Conservation (phyloP, 2,113 vertebrate species). For the Cariama cristata region DNA sequence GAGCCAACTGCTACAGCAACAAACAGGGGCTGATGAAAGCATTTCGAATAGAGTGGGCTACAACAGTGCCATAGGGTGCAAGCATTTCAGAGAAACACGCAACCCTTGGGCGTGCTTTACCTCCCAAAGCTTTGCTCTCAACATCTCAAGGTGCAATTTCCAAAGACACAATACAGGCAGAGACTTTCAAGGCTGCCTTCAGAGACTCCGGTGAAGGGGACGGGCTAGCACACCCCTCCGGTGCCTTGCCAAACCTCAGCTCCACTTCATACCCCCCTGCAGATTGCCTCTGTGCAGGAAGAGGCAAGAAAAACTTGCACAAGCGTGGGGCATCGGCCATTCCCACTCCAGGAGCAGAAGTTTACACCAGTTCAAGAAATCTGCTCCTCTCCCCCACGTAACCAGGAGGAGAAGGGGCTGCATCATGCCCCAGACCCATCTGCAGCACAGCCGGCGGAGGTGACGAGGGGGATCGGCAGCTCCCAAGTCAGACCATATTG, state of each 20-base stretch:
- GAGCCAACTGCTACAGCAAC: background rate
- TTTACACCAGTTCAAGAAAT: background rate
- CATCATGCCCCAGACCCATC: background rate
- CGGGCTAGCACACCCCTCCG: background rate
- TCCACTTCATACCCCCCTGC: background rate
- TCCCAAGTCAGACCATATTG: background rate
- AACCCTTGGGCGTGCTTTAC: fast-evolving
- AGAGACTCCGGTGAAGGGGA: background rate
- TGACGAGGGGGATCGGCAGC: background rate
- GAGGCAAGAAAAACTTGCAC: background rate
- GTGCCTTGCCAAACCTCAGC: background rate
- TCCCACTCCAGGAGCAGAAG: background rate
- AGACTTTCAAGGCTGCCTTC: background rate
- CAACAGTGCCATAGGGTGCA: too few relatives aligned
- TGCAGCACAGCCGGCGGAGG: background rate
- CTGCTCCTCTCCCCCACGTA: background rate
- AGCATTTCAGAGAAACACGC: fast-evolving
- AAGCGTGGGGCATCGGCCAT: fast-evolving
- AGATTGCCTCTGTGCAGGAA: background rate
- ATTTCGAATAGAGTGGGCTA: background rate
- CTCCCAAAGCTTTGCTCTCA: background rate
- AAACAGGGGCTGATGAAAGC: background rate
- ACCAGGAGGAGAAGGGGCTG: background rate
- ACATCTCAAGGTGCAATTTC: background rate
- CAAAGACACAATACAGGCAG: background rate